Conservation (phyloP, 2,113 vertebrate species). For the Peromyscus polionotus region DNA sequence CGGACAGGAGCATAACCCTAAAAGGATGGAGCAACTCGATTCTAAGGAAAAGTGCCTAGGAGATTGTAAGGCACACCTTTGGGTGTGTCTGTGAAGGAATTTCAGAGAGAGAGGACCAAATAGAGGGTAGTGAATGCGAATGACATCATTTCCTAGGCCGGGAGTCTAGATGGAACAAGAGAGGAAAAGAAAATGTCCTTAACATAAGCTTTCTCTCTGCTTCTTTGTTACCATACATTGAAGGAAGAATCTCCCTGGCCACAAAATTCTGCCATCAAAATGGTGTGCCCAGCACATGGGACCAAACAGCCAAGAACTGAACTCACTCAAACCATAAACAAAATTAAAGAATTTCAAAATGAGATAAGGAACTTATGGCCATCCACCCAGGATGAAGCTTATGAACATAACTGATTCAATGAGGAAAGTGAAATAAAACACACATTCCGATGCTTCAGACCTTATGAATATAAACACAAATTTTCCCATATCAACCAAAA, state of each 20-base stretch:
- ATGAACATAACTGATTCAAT: background rate
- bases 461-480: background rate
- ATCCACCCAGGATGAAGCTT: background rate
- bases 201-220: background rate
- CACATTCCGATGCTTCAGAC: background rate
- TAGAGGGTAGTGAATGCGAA: background rate
- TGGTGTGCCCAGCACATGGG: background rate
- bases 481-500: background rate
- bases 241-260: background rate
- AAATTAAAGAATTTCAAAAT: background rate
- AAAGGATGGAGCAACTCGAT: background rate
- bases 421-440: slow-evolving; percentile 8
- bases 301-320: background rate
- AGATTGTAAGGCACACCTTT: background rate
- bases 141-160: too few species aligned
- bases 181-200: background rate
- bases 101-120: background rate
- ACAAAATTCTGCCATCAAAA: background rate
- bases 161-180: background rate
- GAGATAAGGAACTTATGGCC: background rate
- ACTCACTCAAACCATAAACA: background rate
- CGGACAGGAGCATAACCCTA: background rate
- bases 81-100: background rate
- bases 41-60: background rate
- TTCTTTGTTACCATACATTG: background rate